These are phyloP conservation scores for Drosophila equinoxialis DNA, from an alignment of 1,140 invertebrate genomes.

Conservation along the genomic window DNA sequence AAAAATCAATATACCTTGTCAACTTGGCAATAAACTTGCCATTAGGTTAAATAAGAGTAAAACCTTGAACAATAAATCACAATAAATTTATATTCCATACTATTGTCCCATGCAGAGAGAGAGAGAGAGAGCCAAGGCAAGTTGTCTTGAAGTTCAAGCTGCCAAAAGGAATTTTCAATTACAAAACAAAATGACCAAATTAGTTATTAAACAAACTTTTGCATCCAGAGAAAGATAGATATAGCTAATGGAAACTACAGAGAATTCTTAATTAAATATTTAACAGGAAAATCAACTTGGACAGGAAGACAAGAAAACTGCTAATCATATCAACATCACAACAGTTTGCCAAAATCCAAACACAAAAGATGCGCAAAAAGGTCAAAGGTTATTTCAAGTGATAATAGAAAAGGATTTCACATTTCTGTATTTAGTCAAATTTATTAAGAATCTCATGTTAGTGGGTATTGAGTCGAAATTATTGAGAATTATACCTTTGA, in stretches of 20 bases:
- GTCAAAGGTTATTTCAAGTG: no score
- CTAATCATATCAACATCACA: slow-evolving; percentile 45
- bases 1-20: slow-evolving; percentile 24
- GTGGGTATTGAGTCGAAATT: no score
- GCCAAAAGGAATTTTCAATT: slow-evolving; percentile 74
- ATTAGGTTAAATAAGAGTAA: slow-evolving; percentile 27
- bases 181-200: slow-evolving; percentile 64
- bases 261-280: slow-evolving; percentile 63
- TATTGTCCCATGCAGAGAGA: neutral
- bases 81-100: slow-evolving; percentile 55
- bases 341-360: slow-evolving; percentile 14
- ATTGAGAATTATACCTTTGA: no score
- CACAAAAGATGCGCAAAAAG: neutral
- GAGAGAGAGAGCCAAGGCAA: slow-evolving; percentile 30
- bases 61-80: slow-evolving; percentile 53
- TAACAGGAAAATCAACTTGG: slow-evolving; percentile 39
- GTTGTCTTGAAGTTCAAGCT: slow-evolving; percentile 20
- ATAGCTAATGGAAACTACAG: slow-evolving; percentile 48
- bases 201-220: slow-evolving; percentile 71
- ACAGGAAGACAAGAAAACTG: slow-evolving; percentile 23
- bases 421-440: no score
- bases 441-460: no score
- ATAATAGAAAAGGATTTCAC: no score
- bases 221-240: slow-evolving; percentile 11
- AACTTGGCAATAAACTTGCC: slow-evolving; percentile 25